A percentile compares a stretch with the other conserved stretches of the same genome.
Conservation (phyloP, 1,140 invertebrate genomes). For the Zaprionus africanus region DNA sequence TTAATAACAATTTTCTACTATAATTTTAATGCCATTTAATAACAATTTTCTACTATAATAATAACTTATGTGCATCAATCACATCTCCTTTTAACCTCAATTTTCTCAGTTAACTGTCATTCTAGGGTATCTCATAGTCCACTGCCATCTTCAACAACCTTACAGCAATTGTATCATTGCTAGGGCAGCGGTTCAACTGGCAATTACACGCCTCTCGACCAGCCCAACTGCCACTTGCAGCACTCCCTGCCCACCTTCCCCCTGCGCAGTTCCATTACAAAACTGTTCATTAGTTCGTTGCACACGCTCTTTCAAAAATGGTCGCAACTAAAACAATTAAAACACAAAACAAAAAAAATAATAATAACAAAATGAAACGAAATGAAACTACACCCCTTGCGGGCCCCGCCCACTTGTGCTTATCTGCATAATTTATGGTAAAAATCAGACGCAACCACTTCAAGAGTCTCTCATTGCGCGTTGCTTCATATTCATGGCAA, state of each 20-base stretch:
- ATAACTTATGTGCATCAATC: no score
- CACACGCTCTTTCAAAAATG: constrained; percentile 29
- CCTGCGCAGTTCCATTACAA: constrained; percentile 4
- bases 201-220: constrained; percentile 39
- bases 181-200: constrained; percentile 26
- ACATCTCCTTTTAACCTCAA: no score
- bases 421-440: constrained; percentile 81
- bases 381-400: constrained; percentile 22
- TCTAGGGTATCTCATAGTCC: background rate
- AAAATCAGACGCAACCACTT: constrained; percentile 71
- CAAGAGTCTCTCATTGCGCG: constrained; percentile 23
- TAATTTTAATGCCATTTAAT: no score
- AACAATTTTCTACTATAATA: no score
- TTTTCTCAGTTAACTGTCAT: no score
- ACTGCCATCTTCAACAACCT: no score
- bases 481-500: constrained; percentile 36
- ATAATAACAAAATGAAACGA: constrained; percentile 17
- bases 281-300: constrained; percentile 49
- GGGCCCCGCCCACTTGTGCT: constrained; percentile 58
- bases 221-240: background rate
- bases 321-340: constrained; percentile 10
- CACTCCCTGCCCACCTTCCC: background rate
- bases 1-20: no score
- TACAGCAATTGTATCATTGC: background rate
- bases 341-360: constrained; percentile 5